A percentile compares a stretch with the other conserved stretches of the same genome.
Evolutionary conservation across 2,888 invertebrate species (phyloP).

Genomic region (Microplitis manilae): DNA sequence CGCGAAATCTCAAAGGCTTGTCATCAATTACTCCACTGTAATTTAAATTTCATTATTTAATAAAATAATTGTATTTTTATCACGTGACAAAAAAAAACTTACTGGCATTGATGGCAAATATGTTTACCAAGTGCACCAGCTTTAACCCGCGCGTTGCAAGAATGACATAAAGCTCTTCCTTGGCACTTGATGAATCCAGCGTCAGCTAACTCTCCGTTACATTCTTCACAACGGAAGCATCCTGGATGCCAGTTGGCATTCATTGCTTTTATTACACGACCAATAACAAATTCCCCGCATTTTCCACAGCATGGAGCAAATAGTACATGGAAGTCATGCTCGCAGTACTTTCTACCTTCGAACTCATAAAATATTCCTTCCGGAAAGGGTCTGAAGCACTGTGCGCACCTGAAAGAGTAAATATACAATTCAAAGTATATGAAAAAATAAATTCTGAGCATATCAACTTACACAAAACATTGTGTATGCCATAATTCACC

Average conservation of each 20-base stretch:
- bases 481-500: slow-evolving; percentile 99
- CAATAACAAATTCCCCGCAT: slow-evolving; percentile 96
- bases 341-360: slow-evolving; percentile 99
- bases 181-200: slow-evolving; percentile 96
- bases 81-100: slow-evolving; percentile 71
- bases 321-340: slow-evolving; percentile 97
- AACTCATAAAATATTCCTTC: slow-evolving; percentile 99
- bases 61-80: background rate
- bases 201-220: slow-evolving; percentile 92
- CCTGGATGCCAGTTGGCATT: slow-evolving; percentile 98
- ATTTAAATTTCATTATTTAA: slow-evolving; percentile 42
- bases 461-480: slow-evolving; percentile 93
- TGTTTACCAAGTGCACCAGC: slow-evolving; percentile 96
- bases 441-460: background rate
- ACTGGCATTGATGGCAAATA: slow-evolving; percentile 99
- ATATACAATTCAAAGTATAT: background rate
- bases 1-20: slow-evolving; percentile 90
- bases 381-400: slow-evolving; percentile 98
- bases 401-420: slow-evolving; percentile 85
- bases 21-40: slow-evolving; percentile 91
- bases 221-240: slow-evolving; percentile 97
- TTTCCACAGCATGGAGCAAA: slow-evolving; percentile 92
- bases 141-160: slow-evolving; percentile 96
- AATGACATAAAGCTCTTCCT: slow-evolving; percentile 90
- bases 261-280: slow-evolving; percentile 99